Conservation (phyloP, 1,140 invertebrate genomes). For the Kradibia gibbosae region DNA sequence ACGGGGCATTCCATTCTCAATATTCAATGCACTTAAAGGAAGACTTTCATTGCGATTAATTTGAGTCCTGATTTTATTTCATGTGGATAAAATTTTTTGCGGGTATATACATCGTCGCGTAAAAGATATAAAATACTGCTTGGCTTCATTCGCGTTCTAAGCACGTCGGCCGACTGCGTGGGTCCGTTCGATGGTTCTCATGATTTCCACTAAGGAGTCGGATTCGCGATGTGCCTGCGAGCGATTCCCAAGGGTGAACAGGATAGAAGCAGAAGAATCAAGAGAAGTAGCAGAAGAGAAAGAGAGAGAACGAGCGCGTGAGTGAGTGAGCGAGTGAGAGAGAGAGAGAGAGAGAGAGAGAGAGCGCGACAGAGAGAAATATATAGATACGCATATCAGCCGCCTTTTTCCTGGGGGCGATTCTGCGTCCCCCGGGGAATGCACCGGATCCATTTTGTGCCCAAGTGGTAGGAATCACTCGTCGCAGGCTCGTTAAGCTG, state of each 20-base stretch:
- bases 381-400: not conserved
- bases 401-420: not conserved
- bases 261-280: too few relatives aligned
- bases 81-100: not conserved
- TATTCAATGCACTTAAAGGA: not conserved
- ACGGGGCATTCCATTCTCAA: not conserved
- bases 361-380: not conserved
- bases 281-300: too few relatives aligned
- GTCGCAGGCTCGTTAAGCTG: not conserved
- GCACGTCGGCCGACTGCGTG: not conserved
- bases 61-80: not conserved
- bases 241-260: not conserved
- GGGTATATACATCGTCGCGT: not conserved
- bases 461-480: conserved; percentile 4
- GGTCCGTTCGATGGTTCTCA: not conserved
- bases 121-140: not conserved
- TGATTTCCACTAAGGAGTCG: not conserved
- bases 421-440: not conserved
- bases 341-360: not conserved
- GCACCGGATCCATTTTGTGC: not conserved
- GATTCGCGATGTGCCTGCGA: not conserved
- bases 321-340: too few relatives aligned
- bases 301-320: too few relatives aligned
- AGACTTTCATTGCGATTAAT: not conserved
- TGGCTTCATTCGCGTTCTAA: not conserved